phyloP scores from a whole-genome alignment of 2,797 vertebrate genomes.

The Adrianichthys oophorus region DNA sequence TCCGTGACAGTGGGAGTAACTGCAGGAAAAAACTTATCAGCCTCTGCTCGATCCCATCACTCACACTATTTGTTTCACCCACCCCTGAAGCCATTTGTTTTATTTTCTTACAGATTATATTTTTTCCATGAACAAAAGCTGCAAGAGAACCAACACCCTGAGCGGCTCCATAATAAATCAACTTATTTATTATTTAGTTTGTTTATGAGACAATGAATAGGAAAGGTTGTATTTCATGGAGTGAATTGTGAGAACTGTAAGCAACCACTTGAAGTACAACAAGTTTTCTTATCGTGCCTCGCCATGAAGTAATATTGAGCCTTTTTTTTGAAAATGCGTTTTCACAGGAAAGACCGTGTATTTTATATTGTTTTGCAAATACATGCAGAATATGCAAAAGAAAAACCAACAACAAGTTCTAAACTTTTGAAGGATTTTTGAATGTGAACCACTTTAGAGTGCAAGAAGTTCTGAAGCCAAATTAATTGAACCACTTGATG shows the following conservation, averaged over 20 bases:
- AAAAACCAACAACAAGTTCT: slow-evolving; percentile 19
- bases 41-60: slow-evolving; percentile 45
- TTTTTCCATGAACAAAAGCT: slow-evolving; percentile 73
- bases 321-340: slow-evolving; percentile 28
- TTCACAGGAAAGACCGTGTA: slow-evolving; percentile 22
- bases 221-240: slow-evolving; percentile 61
- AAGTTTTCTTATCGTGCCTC: slow-evolving; percentile 62
- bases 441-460: neutral
- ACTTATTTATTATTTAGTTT: slow-evolving; percentile 45
- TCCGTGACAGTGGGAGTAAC: slow-evolving; percentile 60
- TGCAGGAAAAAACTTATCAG: slow-evolving; percentile 71
- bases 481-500: no score
- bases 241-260: slow-evolving; percentile 72
- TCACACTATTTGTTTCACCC: slow-evolving; percentile 56
- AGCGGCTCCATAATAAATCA: slow-evolving; percentile 34
- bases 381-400: slow-evolving; percentile 15
- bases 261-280: slow-evolving; percentile 39
- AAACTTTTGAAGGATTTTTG: slow-evolving; percentile 22
- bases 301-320: slow-evolving; percentile 51
- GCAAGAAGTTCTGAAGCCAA: slow-evolving; percentile 1
- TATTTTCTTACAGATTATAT: slow-evolving; percentile 64
- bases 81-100: slow-evolving; percentile 72
- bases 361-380: slow-evolving; percentile 25
- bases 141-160: slow-evolving; percentile 46
- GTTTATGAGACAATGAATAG: slow-evolving; percentile 74